Evolutionary conservation across 2,888 invertebrate genomes (phyloP).

Genomic region (Aspidiotus destructor): DNA sequence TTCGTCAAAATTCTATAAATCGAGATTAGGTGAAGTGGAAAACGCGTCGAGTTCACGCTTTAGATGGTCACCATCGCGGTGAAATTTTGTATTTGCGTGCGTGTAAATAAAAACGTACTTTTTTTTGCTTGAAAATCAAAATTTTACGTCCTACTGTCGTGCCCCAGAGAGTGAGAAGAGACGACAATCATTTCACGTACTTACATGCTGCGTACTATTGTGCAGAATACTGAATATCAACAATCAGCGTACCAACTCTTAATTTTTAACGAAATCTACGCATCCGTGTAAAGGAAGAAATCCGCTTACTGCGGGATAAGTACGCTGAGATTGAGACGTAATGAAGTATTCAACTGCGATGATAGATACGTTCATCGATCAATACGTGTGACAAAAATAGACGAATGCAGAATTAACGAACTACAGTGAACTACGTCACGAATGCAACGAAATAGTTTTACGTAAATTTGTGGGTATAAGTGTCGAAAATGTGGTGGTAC

Average conservation of each 20-base stretch:
- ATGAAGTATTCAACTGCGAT: constrained; percentile 1
- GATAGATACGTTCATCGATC: constrained; percentile 4
- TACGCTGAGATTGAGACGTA: background rate
- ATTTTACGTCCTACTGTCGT: too few relatives aligned
- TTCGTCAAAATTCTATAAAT: constrained; percentile 1
- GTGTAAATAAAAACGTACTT: too few relatives aligned
- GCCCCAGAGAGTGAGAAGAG: background rate
- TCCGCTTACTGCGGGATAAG: constrained; percentile 2
- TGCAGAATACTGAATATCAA: background rate
- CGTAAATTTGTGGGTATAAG: background rate
- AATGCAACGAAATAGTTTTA: background rate
- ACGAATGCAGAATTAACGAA: constrained; percentile 4
- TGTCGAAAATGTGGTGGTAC: background rate
- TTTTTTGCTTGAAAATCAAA: too few relatives aligned
- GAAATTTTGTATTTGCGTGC: too few relatives aligned
- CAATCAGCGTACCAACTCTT: too few relatives aligned
- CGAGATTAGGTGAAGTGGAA: background rate
- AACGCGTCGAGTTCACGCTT: background rate
- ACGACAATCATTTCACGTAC: background rate
- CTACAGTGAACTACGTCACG: background rate
- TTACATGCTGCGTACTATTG: background rate
- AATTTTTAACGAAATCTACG: too few relatives aligned
- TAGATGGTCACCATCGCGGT: background rate
- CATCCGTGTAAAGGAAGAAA: too few relatives aligned
- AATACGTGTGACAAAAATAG: background rate